A percentile compares a stretch with the other conserved stretches of the same genome.
Evolutionary conservation across 1,140 invertebrate species (phyloP).

Genomic region (Scaptomyza graminum): DNA sequence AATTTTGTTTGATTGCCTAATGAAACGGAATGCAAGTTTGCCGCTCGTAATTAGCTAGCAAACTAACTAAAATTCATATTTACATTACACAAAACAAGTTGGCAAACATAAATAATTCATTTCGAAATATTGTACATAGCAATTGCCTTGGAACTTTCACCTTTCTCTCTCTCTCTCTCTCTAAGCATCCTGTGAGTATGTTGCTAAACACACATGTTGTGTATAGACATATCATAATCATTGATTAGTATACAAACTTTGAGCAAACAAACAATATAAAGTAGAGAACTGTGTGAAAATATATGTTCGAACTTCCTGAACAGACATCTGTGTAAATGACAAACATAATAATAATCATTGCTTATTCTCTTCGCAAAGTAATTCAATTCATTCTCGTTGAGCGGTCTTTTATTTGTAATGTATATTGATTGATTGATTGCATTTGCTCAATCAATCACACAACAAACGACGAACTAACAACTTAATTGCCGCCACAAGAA

Average conservation of each 20-base stretch:
- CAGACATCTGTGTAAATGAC: neutral
- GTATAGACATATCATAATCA: conserved; percentile 38
- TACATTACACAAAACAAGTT: conserved; percentile 1
- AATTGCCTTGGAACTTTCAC: no score
- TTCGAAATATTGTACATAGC: neutral
- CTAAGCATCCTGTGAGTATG: conserved; percentile 13
- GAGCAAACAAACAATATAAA: conserved; percentile 39
- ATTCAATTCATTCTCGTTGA: conserved; percentile 2
- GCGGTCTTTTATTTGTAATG: conserved; percentile 32
- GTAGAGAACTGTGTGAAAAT: neutral
- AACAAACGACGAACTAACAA: neutral
- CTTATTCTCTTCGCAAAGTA: neutral
- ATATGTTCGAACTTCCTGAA: neutral
- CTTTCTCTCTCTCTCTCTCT: neutral
- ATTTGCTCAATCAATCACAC: conserved; percentile 54
- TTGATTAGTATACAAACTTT: conserved; percentile 49
- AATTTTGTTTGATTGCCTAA: conserved; percentile 1
- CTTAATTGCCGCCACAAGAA: neutral
- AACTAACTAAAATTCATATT: conserved; percentile 22
- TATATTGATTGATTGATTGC: conserved; percentile 64
- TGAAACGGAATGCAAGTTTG: conserved; percentile 18
- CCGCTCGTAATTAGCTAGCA: conserved; percentile 12
- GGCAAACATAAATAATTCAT: conserved; percentile 24
- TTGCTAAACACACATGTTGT: conserved; percentile 36
- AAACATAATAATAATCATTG: conserved; percentile 6